Evolutionary conservation across 2,113 vertebrate genomes (phyloP), one percentile per base, ranked within the genome.

Genomic region (Eleginops maclovinus): DNA sequence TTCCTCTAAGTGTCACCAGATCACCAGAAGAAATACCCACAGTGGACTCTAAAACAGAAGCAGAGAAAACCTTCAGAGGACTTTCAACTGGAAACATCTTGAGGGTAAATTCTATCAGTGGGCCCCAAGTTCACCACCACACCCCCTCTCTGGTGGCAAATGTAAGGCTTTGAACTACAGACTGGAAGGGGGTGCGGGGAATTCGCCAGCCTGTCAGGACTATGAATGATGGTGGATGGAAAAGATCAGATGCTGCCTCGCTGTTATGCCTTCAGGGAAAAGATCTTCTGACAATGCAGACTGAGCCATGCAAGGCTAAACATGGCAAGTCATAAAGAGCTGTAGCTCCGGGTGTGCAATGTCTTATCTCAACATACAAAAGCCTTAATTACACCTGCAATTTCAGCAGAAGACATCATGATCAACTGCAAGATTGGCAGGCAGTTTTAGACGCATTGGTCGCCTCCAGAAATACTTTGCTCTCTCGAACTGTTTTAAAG

Each of bases 151-250:
- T 75, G 50, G 73, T 84, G 86, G 85, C 84, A 66, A 82, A 83
- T 55, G 76, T 36, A 4, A 72, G 71, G 75, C 89, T 92, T 91
- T 91, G 90, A 93, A 89, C 85, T 88, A 11, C 31, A 19, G 15
- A 55, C 60, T 43, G 78, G 85, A 77, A 68, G 73, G 77, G n/a
- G 54, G 72, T n/a, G 72, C 26, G 72, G 83, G 89, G 75, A 80
- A 88, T 88, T 88, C 75, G 62, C 70, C 56, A 69, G 78, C 66
- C 82, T 91, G 90, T 92, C 91, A 91, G 55, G 55, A 22, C 66
- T 62, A 14, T 87, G 91, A 92, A 46, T 91, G 83, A 92, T 92
- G 83, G 87, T 44, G 75, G 78, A 87, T 85, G 61, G 79, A 77
- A 75, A 85, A 81, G 63, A 86, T 90, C 82, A 62, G 83, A 87